Evolutionary conservation across 2,797 vertebrate species (phyloP).

Genomic region (Callimico goeldii): DNA sequence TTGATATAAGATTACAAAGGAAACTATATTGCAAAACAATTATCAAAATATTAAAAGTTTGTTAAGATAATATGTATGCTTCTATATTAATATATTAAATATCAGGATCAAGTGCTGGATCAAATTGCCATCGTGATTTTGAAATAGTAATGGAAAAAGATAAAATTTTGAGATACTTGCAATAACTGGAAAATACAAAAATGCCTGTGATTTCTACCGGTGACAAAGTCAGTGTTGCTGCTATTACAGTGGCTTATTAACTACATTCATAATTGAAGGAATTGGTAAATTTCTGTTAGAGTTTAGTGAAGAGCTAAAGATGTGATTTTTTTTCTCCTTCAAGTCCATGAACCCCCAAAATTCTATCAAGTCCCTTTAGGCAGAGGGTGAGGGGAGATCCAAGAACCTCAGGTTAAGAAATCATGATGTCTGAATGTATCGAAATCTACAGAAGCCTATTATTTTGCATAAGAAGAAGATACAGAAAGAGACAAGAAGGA

Average conservation of each 20-base stretch:
- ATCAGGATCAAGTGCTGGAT: neutral
- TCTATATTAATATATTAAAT: neutral
- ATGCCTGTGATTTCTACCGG: neutral
- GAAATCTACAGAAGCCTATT: neutral
- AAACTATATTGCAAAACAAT: neutral
- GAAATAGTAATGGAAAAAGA: neutral
- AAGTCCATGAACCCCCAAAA: neutral
- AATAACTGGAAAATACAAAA: slow-evolving; percentile 37
- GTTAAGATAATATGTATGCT: neutral
- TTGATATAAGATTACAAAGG: neutral
- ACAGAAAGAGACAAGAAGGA: neutral
- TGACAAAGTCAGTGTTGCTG: neutral
- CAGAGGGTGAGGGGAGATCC: too few relatives aligned
- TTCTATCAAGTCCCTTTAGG: neutral
- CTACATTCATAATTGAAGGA: neutral
- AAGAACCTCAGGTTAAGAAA: neutral
- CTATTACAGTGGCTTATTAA: neutral
- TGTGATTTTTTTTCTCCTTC: neutral
- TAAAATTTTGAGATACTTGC: neutral
- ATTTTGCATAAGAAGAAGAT: slow-evolving; percentile 7
- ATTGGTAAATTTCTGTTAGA: neutral
- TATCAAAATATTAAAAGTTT: neutral
- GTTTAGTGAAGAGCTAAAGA: slow-evolving; percentile 35
- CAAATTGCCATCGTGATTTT: neutral
- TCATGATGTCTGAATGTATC: neutral